A percentile compares a stretch with the other conserved stretches of the same genome.
These are phyloP conservation scores for Cossypha niveicapilla DNA, from an alignment of 2,797 vertebrate species.

Conservation along the genomic window DNA sequence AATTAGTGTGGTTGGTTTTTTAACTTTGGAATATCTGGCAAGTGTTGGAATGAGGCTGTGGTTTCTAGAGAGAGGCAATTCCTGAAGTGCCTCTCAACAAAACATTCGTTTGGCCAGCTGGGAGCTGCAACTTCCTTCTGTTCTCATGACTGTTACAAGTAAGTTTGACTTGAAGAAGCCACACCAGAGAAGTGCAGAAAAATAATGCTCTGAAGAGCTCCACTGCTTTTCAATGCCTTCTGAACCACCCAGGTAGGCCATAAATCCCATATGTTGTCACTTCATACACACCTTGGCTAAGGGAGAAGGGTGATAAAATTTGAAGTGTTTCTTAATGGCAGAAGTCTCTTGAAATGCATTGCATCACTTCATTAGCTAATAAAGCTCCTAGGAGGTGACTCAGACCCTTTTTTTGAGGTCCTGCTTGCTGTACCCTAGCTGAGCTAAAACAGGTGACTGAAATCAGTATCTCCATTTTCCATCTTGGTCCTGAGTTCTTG, in stretches of 20 bases:
- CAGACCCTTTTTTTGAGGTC: not conserved
- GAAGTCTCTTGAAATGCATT: conserved; percentile 12
- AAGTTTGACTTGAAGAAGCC: not conserved
- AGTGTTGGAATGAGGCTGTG: not conserved
- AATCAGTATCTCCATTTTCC: not conserved
- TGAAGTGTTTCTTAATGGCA: not conserved
- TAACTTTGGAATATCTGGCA: not conserved
- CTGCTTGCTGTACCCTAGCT: not conserved
- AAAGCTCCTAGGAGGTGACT: conserved; percentile 2
- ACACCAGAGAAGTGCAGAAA: not conserved
- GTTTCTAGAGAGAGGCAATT: not conserved
- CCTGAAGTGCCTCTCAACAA: not conserved
- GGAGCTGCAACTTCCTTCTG: not conserved
- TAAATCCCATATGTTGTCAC: not conserved
- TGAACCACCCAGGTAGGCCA: not conserved
- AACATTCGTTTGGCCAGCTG: not conserved
- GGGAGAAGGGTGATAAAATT: not conserved
- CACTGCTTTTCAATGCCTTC: not conserved
- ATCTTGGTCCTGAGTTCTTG: not conserved
- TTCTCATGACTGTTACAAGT: rapidly evolving
- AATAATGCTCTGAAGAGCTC: not conserved
- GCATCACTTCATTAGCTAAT: conserved; percentile 33
- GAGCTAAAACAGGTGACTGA: not conserved
- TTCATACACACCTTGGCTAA: not conserved
- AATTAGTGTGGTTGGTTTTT: not conserved